phyloP scores from a whole-genome alignment of 2,888 invertebrate genomes.

The Melanargia galathea region DNA sequence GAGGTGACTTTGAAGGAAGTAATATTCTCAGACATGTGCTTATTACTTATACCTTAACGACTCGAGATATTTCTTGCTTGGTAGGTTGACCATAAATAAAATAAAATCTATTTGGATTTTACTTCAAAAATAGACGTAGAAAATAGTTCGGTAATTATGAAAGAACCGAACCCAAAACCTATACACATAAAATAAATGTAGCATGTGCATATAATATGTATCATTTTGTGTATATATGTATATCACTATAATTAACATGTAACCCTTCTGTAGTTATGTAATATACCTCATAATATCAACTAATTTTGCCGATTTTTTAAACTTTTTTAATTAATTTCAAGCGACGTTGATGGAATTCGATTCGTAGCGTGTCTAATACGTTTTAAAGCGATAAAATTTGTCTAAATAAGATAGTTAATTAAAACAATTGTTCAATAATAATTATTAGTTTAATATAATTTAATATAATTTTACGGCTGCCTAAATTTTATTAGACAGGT shows the following conservation, averaged over 20 bases:
- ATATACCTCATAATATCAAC: background rate
- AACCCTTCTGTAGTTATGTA: background rate
- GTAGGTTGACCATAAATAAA: conserved; percentile 51
- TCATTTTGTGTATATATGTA: no score
- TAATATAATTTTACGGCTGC: background rate
- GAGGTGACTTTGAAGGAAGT: conserved; percentile 58
- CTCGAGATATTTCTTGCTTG: conserved; percentile 48
- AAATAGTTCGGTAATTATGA: no score
- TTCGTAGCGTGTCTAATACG: conserved; percentile 6
- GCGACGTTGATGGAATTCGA: conserved; percentile 2
- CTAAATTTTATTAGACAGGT: background rate
- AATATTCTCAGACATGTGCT: conserved; percentile 62
- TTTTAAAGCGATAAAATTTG: background rate
- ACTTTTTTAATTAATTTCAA: background rate
- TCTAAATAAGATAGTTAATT: background rate
- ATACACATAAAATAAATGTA: no score
- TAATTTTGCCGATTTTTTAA: background rate
- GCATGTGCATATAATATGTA: no score
- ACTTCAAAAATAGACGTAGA: background rate
- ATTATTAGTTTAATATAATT: conserved; percentile 10
- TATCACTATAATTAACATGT: no score
- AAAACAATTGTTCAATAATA: conserved; percentile 4
- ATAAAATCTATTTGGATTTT: background rate
- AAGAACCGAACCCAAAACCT: no score
- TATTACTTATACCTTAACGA: conserved; percentile 66